Conservation (phyloP, 2,888 invertebrate species). For the Cephus rjabovi region DNA sequence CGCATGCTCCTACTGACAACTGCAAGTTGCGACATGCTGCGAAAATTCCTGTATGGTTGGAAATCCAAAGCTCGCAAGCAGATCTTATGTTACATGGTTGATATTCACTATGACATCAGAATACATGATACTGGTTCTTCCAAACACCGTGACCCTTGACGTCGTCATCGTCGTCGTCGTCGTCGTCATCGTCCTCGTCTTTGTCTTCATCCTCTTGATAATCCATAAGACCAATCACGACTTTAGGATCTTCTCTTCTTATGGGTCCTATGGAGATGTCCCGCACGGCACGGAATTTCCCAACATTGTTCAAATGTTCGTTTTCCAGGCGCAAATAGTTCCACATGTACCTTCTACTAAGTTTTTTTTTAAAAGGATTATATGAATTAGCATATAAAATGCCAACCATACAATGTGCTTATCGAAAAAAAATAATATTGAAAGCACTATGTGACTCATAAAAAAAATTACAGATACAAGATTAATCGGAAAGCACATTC, state of each 20-base stretch:
- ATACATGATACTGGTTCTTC: not conserved
- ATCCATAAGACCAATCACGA: slow-evolving; percentile 13
- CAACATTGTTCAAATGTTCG: slow-evolving; percentile 80
- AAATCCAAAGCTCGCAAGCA: not conserved
- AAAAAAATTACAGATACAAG: not conserved
- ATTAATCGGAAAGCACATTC: not conserved
- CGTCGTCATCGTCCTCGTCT: slow-evolving; percentile 13
- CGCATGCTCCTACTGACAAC: not conserved
- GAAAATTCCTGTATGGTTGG: not conserved
- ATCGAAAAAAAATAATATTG: not conserved
- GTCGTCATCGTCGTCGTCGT: slow-evolving; percentile 5
- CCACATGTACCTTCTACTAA: slow-evolving; percentile 73
- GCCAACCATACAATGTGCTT: not conserved
- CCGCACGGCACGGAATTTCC: slow-evolving; percentile 77
- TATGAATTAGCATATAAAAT: not conserved
- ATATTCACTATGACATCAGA: not conserved
- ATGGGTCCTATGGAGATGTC: slow-evolving; percentile 75
- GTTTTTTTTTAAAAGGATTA: slow-evolving; percentile 31
- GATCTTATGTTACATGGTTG: not conserved
- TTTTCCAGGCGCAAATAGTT: slow-evolving; percentile 80
- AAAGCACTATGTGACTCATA: not conserved
- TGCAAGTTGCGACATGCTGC: not conserved
- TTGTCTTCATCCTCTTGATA: slow-evolving; percentile 11
- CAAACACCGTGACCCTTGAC: not conserved
- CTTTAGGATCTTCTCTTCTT: slow-evolving; percentile 12